Base-by-base conservation (phyloP, 2,113 vertebrate species). In the Chaetodon trifascialis region DNA sequence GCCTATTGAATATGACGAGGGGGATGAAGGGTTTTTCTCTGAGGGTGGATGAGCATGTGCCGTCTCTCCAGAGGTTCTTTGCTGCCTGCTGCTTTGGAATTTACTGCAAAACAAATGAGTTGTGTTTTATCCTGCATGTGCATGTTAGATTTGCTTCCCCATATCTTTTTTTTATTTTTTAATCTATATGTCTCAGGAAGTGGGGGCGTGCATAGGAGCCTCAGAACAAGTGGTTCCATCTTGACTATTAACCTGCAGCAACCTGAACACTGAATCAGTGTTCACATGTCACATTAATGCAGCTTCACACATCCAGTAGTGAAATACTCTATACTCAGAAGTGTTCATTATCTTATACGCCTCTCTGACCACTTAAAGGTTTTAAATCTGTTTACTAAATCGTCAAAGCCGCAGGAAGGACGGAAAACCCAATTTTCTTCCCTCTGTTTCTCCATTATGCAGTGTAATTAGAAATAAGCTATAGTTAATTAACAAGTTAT, bases 101-200 rank as follows among this genome's bases (percentile, higher is more conserved):
- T 66, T 72, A 59, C 52, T 17, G 65, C 30, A 58, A n/a, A 80
- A 30, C 1, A 76, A 66, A 67, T 9, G 11, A 47, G 21, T 72
- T 78, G 40, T 73, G 71, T 56, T 75, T 80, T 75, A 74, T 78
- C 66, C 66, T 52, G 40, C 82, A 49, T 51, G 71, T 72, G 66
- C 65, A 79, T 56, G 52, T 79, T 49, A 36, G 54, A 83, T 77
- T 82, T 49, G 51, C 55, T 63, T 49, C 52, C 38, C 54, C 77
- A 17, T 66, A 73, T 78, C 4, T 0, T 73, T 58, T 79, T 67
- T 72, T 56, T 30, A n/a, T 30, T 78, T 69, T 71, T 82, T 82
- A 77, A 91, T 86, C 54, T 87, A 64, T 79, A 85, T 72, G 59
- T 70, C 34, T 79, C 66, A 9, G 23, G 46, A 76, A 74, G 78